Evolutionary conservation across 2,113 vertebrate genomes (phyloP).

Genomic region (Bambusicola thoracicus): DNA sequence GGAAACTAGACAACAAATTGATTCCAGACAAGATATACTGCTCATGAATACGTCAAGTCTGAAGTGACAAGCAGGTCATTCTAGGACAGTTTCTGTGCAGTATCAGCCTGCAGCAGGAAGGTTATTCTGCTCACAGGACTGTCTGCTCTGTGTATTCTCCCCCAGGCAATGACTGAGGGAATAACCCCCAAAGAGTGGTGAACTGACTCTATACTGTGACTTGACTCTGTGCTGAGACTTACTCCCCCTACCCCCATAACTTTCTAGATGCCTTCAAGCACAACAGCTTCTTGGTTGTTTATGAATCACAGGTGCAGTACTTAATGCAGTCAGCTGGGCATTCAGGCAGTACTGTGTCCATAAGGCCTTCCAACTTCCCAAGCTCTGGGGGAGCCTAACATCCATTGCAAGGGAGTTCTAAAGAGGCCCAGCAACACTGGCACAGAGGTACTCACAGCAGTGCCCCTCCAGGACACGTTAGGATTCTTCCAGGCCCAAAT

Average conservation of each 20-base stretch:
- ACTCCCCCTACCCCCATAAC: accelerated
- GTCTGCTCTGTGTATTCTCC: accelerated
- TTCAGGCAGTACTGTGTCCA: accelerated
- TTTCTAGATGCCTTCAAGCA: not conserved
- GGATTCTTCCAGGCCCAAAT: accelerated
- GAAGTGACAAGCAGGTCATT: not conserved
- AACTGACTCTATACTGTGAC: not conserved
- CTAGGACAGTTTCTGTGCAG: not conserved
- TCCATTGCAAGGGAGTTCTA: accelerated
- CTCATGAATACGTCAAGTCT: not conserved
- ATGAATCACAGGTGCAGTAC: not conserved
- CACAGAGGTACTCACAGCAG: accelerated
- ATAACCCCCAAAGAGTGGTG: accelerated
- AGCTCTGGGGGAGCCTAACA: accelerated
- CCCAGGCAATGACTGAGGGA: not conserved
- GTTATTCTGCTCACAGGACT: not conserved
- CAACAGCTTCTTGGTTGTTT: not conserved
- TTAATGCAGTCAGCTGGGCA: accelerated
- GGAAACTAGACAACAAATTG: not conserved
- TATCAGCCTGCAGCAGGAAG: not conserved
- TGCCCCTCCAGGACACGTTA: accelerated
- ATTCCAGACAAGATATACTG: not conserved
- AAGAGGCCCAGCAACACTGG: accelerated
- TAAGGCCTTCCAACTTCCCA: accelerated
- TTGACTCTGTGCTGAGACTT: not conserved